Conservation (phyloP, 1,140 invertebrate genomes). For the Pemphigus obesinymphae region DNA sequence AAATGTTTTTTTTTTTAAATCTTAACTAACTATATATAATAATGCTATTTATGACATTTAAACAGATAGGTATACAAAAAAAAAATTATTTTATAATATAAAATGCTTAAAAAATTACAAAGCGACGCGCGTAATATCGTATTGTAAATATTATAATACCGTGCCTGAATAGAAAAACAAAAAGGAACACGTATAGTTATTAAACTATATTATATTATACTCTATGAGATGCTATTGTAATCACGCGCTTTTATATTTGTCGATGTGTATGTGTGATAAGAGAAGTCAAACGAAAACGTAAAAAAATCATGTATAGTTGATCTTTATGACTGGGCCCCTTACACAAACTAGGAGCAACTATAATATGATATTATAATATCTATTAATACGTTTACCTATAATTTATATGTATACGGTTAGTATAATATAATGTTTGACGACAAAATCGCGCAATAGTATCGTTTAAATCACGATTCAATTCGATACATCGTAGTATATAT, state of each 20-base stretch:
- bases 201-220: background rate
- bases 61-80: too few species aligned
- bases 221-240: background rate
- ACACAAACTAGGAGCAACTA: background rate
- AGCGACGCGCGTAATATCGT: too few species aligned
- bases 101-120: too few species aligned
- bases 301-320: background rate
- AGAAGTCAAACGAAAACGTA: too few species aligned
- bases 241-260: too few species aligned
- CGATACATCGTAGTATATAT: background rate
- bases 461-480: slow-evolving; percentile 36
- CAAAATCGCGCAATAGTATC: background rate
- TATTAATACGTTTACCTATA: too few species aligned
- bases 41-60: too few species aligned
- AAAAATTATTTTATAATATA: too few species aligned
- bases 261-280: too few species aligned
- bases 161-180: too few species aligned
- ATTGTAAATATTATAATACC: background rate
- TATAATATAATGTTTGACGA: background rate
- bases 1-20: too few species aligned
- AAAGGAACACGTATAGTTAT: background rate
- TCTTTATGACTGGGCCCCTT: background rate
- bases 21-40: too few species aligned
- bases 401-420: background rate
- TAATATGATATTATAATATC: background rate